Evolutionary conservation across 2,113 vertebrate genomes (phyloP).

Genomic region (Pampusana beccarii): DNA sequence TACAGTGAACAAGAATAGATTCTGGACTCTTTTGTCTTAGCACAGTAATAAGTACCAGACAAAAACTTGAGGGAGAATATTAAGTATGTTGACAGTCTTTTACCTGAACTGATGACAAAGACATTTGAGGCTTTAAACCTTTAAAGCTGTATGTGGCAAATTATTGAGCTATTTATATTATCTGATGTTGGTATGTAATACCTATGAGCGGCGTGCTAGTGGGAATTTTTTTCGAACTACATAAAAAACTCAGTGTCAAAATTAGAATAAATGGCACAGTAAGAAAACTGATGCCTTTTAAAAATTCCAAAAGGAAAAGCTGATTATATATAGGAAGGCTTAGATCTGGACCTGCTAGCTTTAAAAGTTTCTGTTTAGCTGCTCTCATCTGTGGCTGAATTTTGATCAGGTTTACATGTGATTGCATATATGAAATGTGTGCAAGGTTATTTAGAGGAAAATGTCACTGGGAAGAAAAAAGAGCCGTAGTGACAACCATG

Average conservation of each 20-base stretch:
- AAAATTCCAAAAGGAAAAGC: background rate
- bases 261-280: background rate
- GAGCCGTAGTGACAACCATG: background rate
- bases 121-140: background rate
- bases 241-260: background rate
- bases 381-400: background rate
- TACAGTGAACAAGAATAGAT: slow-evolving; percentile 3
- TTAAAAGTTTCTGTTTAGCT: background rate
- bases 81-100: background rate
- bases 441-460: background rate
- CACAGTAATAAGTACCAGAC: background rate
- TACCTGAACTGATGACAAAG: background rate
- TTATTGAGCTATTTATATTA: background rate
- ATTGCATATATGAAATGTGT: background rate
- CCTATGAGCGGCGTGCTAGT: background rate
- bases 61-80: background rate
- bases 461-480: background rate
- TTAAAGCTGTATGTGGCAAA: background rate
- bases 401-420: background rate
- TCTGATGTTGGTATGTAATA: background rate
- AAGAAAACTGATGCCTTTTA: background rate
- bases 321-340: background rate
- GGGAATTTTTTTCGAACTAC: background rate
- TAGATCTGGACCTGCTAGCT: background rate
- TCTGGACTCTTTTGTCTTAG: background rate